Conservation (phyloP, 2,888 invertebrate genomes). For the Zygothrica quintamaculata region DNA sequence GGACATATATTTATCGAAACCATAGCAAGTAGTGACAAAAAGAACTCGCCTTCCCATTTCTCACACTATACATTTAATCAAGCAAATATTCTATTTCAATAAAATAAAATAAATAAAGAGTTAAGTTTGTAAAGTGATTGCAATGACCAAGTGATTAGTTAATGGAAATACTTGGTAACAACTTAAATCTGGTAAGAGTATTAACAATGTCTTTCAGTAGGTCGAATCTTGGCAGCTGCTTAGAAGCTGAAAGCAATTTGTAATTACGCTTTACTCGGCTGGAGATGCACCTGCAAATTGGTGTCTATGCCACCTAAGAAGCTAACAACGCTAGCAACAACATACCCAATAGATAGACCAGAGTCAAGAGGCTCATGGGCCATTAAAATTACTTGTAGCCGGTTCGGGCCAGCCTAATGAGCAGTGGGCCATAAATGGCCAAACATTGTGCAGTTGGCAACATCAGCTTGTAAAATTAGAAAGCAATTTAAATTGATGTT, state of each 20-base stretch:
- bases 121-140: not conserved
- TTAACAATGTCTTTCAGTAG: constrained; percentile 19
- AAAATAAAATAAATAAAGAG: not conserved
- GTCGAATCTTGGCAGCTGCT: constrained; percentile 44
- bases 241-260: constrained; percentile 44
- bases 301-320: constrained; percentile 56
- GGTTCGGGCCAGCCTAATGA: constrained; percentile 59
- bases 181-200: too few species aligned
- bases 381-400: constrained; percentile 53
- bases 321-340: constrained; percentile 30
- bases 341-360: constrained; percentile 13
- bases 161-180: too few species aligned
- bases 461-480: constrained; percentile 65
- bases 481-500: constrained; percentile 75
- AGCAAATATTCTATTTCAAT: too few species aligned
- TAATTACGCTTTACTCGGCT: constrained; percentile 45
- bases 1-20: too few species aligned
- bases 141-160: not conserved
- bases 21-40: too few species aligned
- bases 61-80: too few species aligned
- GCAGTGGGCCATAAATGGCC: constrained; percentile 73
- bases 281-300: constrained; percentile 62
- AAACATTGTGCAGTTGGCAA: constrained; percentile 65
- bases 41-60: too few species aligned
- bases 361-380: too few species aligned